These are phyloP conservation scores for Aurelia coerulea DNA, from an alignment of 30 jellyfish, hydroid and myxozoan genomes.

Conservation along the genomic window DNA sequence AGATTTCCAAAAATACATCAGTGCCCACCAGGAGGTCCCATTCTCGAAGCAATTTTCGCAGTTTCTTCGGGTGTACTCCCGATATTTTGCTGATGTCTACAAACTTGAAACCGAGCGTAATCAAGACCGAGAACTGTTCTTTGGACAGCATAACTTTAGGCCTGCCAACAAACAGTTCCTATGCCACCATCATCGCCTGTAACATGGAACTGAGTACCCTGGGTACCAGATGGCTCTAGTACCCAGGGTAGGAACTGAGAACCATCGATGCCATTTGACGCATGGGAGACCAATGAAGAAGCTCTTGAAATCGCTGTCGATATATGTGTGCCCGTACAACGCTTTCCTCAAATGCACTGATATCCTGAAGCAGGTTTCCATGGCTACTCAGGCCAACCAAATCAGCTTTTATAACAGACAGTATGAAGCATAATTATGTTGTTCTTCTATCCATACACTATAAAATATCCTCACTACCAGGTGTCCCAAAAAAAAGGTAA, in stretches of 20 bases:
- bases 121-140: background rate
- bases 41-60: conserved; percentile 4
- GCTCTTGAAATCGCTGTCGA: background rate
- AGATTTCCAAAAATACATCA: too few species aligned
- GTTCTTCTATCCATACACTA: background rate
- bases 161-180: background rate
- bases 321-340: background rate
- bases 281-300: background rate
- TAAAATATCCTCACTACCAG: too few species aligned
- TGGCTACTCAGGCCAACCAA: background rate
- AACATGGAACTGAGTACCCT: background rate
- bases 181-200: background rate
- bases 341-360: too few species aligned
- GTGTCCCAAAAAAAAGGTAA: too few species aligned
- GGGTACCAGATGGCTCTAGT: too few species aligned
- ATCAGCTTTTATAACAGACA: background rate
- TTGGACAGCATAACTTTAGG: background rate
- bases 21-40: background rate
- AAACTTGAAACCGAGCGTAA: background rate
- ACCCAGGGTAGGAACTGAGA: background rate
- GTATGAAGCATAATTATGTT: background rate
- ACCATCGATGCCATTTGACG: background rate
- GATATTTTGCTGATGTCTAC: background rate
- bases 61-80: conserved; percentile 8
- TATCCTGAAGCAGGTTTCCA: too few species aligned